Evolutionary conservation across 2,888 invertebrate genomes (phyloP).

Genomic region (Agrotis puta): DNA sequence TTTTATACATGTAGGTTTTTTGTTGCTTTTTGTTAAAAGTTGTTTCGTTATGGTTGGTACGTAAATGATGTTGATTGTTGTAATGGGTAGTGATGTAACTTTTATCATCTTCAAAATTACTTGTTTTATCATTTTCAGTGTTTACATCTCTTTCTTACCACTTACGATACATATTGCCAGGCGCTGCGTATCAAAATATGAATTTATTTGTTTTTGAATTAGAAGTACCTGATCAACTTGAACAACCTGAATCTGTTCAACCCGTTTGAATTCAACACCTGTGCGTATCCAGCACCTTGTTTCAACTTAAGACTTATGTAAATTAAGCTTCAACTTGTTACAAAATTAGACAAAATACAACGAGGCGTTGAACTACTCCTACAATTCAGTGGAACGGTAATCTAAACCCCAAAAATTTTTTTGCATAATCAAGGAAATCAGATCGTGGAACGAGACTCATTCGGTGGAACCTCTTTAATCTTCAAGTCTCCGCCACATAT

Average conservation of each 20-base stretch:
- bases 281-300: slow-evolving; percentile 51
- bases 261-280: slow-evolving; percentile 54
- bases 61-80: slow-evolving; percentile 15
- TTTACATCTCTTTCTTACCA: slow-evolving; percentile 2
- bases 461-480: slow-evolving; percentile 53
- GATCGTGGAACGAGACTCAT: slow-evolving; percentile 74
- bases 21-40: slow-evolving; percentile 26
- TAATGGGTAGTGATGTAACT: slow-evolving; percentile 7
- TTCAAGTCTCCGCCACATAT: slow-evolving; percentile 58
- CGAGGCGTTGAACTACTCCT: slow-evolving; percentile 74
- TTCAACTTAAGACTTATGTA: slow-evolving; percentile 46
- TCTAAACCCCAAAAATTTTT: slow-evolving; percentile 69
- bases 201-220: slow-evolving; percentile 41
- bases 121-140: neutral
- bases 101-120: neutral
- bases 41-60: slow-evolving; percentile 22
- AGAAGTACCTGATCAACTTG: slow-evolving; percentile 44
- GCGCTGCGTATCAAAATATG: neutral
- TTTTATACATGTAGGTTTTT: slow-evolving; percentile 12
- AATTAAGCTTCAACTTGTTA: slow-evolving; percentile 40
- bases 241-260: slow-evolving; percentile 55
- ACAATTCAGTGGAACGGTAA: slow-evolving; percentile 71
- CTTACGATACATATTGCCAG: slow-evolving; percentile 2
- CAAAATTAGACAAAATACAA: slow-evolving; percentile 45
- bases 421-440: slow-evolving; percentile 77